phyloP scores from a whole-genome alignment of 2,113 vertebrate species.

The Saimiri boliviensis region DNA sequence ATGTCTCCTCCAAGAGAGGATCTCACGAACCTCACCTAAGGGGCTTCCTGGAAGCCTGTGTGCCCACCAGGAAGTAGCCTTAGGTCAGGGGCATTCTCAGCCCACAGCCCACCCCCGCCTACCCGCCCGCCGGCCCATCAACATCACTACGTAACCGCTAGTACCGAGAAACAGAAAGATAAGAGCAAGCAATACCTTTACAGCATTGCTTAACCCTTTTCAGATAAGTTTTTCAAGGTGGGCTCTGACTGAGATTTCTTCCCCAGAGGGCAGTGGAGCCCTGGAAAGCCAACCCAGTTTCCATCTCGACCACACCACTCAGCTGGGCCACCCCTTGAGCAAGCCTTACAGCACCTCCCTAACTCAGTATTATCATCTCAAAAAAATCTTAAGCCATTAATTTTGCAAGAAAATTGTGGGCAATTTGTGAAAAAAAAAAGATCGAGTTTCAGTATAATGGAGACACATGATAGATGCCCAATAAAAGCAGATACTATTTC shows the following conservation, averaged over 20 bases:
- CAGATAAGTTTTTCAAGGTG: no score
- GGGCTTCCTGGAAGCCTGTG: neutral
- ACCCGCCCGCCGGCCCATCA: no score
- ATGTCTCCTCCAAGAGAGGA: neutral
- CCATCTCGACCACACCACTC: neutral
- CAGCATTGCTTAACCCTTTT: neutral
- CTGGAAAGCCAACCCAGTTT: neutral
- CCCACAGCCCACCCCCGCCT: fast-evolving
- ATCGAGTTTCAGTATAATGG: neutral
- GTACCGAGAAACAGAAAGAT: no score
- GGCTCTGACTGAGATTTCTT: neutral
- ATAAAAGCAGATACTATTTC: neutral
- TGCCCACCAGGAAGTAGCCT: neutral
- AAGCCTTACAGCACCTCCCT: neutral
- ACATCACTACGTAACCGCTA: no score
- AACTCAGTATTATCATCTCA: no score
- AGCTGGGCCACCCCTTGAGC: no score
- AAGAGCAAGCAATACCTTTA: neutral
- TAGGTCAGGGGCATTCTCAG: neutral
- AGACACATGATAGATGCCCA: neutral
- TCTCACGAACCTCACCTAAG: no score
- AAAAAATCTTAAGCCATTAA: neutral
- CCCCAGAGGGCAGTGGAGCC: neutral
- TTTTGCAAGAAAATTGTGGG: neutral
- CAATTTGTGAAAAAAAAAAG: neutral